Percentiles rank a stretch among this genome's conserved stretches.
phyloP scores from a whole-genome alignment of 2,113 vertebrate species.

The Istiophorus platypterus region DNA sequence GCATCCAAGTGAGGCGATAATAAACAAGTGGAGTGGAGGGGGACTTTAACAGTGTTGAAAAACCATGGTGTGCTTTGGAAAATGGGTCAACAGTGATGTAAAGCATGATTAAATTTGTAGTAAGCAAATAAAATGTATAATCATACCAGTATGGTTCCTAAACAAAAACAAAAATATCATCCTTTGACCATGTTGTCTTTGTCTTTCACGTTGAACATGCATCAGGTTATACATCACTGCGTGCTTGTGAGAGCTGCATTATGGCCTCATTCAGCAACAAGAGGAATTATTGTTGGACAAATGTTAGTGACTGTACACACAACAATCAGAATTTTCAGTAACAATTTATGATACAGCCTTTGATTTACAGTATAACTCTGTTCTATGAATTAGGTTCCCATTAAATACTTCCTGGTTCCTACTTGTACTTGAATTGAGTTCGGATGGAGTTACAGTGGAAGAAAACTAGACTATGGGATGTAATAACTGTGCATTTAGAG shows the following conservation, averaged over 20 bases:
- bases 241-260: not conserved
- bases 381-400: not conserved
- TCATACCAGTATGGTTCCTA: not conserved
- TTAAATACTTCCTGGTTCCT: not conserved
- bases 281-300: not conserved
- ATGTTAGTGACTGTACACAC: not conserved
- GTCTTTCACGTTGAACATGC: no score
- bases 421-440: not conserved
- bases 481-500: not conserved
- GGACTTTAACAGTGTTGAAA: not conserved
- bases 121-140: not conserved
- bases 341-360: not conserved
- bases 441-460: not conserved
- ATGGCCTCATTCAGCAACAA: slow-evolving; percentile 20
- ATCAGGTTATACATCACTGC: not conserved
- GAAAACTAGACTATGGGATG: not conserved
- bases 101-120: not conserved
- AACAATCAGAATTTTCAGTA: not conserved
- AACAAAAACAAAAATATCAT: not conserved
- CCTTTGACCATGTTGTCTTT: not conserved
- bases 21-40: not conserved
- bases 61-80: slow-evolving; percentile 21
- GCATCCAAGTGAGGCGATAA: not conserved
- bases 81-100: not conserved
- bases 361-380: not conserved